These are phyloP conservation scores for Sigmodon hispidus DNA, from an alignment of 2,113 vertebrate genomes.

Conservation along the genomic window DNA sequence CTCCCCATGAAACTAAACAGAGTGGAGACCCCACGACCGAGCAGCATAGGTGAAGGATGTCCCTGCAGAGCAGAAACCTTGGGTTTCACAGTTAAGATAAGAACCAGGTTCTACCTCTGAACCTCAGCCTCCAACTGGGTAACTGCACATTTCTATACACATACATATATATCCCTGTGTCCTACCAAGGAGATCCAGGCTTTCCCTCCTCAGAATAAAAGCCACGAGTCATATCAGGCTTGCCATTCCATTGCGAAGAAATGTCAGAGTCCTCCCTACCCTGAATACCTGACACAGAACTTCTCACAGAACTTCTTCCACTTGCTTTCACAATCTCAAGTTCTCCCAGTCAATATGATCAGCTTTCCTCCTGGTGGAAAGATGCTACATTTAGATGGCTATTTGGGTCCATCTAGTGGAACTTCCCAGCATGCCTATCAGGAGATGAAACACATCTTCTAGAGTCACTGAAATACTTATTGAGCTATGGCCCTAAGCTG, in stretches of 20 bases:
- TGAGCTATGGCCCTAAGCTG: no score
- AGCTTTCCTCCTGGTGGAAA: background rate
- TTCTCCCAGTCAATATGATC: background rate
- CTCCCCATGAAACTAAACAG: background rate
- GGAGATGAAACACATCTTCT: background rate
- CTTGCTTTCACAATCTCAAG: background rate
- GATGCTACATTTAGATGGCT: background rate
- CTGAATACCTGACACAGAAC: background rate
- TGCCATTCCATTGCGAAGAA: no score
- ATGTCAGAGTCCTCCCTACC: background rate
- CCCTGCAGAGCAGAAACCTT: background rate
- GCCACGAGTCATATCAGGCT: no score
- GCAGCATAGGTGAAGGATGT: background rate
- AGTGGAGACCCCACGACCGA: background rate
- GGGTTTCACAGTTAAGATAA: no score
- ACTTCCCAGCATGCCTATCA: background rate
- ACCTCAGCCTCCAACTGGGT: background rate
- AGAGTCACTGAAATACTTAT: background rate
- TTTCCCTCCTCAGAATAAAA: background rate
- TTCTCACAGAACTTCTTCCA: background rate
- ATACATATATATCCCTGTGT: background rate
- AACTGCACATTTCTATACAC: background rate
- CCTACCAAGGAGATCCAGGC: background rate
- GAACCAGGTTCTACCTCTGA: background rate
- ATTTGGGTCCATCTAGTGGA: conserved; percentile 85